phyloP scores from a whole-genome alignment of 1,140 invertebrate species.

The Cephus cinctus region DNA sequence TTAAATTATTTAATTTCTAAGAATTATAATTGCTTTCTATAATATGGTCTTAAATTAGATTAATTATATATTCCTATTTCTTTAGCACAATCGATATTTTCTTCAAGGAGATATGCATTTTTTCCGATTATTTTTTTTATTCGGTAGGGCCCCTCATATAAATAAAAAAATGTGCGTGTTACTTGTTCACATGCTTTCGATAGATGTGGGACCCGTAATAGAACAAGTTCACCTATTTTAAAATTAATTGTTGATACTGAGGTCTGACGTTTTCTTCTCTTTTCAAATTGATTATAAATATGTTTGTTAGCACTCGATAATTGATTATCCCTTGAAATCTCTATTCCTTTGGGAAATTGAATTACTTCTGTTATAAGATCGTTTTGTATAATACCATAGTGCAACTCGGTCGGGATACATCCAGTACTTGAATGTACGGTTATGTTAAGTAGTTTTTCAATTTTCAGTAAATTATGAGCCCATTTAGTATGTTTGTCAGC shows the following conservation, averaged over 20 bases:
- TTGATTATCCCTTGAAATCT: background rate
- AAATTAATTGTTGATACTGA: background rate
- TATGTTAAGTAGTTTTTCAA: conserved; percentile 36
- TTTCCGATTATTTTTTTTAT: background rate
- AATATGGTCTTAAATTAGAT: background rate
- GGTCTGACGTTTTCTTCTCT: background rate
- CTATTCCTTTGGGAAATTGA: background rate
- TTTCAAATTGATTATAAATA: background rate
- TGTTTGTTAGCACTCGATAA: background rate
- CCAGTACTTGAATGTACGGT: conserved; percentile 33
- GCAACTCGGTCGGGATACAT: conserved; percentile 34
- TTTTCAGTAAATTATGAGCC: conserved; percentile 14
- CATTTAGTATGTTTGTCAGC: conserved; percentile 15
- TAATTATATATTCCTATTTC: background rate
- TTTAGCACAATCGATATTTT: background rate
- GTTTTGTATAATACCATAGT: conserved; percentile 27
- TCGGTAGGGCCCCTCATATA: background rate
- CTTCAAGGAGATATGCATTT: conserved; percentile 1
- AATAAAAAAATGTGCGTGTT: background rate
- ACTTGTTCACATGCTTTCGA: background rate
- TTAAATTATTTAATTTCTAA: no score
- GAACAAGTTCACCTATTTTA: background rate
- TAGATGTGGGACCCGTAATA: background rate
- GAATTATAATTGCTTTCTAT: no score
- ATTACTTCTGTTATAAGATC: conserved; percentile 9